Percentiles rank a stretch among this genome's conserved stretches.
Conservation (phyloP, 2,797 vertebrate genomes). For the Taeniopygia guttata region DNA sequence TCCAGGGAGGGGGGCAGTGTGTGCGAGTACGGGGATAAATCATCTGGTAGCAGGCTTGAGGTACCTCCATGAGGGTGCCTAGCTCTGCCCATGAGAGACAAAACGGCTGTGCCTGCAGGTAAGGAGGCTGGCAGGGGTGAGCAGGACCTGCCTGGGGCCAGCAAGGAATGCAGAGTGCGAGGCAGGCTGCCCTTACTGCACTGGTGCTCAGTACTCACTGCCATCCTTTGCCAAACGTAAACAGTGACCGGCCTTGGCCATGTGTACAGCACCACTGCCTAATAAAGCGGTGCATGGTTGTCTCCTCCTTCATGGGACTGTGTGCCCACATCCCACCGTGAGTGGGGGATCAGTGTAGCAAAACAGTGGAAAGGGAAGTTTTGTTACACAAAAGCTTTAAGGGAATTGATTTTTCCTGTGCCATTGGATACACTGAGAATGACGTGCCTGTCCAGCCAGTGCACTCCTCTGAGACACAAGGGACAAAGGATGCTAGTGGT, state of each 20-base stretch:
- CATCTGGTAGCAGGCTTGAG: background rate
- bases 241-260: background rate
- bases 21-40: background rate
- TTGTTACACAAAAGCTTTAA: background rate
- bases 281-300: constrained; percentile 25
- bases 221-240: constrained; percentile 34
- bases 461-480: background rate
- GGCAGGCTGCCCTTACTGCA: background rate
- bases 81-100: background rate
- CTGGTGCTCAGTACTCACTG: background rate
- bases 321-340: fast-evolving
- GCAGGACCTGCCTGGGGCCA: background rate
- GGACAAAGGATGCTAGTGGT: background rate
- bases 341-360: background rate
- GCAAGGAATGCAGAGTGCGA: fast-evolving
- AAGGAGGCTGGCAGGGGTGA: background rate
- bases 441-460: fast-evolving
- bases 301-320: background rate
- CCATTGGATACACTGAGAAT: background rate
- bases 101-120: fast-evolving
- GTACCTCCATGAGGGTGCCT: background rate
- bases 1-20: background rate
- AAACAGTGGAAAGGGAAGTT: background rate
- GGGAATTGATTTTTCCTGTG: background rate
- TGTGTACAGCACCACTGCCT: background rate